phyloP scores from a whole-genome alignment of 2,113 vertebrate species.

The Forbesichthys papilliferus region DNA sequence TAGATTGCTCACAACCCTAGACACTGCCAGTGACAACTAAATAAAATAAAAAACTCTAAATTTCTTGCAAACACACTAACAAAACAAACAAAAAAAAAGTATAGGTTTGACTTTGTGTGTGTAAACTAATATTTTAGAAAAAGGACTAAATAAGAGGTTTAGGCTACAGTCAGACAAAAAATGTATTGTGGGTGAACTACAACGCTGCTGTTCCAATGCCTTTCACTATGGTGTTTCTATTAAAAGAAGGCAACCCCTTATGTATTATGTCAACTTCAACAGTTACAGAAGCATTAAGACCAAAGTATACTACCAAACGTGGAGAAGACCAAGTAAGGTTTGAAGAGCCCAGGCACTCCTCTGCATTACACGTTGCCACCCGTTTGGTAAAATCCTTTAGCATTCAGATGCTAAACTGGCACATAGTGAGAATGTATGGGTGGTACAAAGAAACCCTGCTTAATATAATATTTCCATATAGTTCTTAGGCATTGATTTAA shows the following conservation, averaged over 20 bases:
- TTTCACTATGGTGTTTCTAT: too few species aligned
- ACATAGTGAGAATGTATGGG: constrained; percentile 45
- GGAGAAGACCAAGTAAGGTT: too few species aligned
- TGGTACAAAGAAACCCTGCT: constrained; percentile 37
- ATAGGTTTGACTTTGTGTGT: neutral
- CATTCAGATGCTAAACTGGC: constrained; percentile 51
- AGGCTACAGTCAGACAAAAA: neutral
- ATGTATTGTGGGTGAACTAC: constrained; percentile 24
- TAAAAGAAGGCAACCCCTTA: neutral
- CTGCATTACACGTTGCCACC: too few species aligned
- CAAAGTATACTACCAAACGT: too few species aligned
- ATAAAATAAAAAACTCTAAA: constrained; percentile 3
- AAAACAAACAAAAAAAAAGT: neutral
- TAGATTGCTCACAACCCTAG: constrained; percentile 12
- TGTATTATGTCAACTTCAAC: constrained; percentile 21
- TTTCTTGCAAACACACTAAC: constrained; percentile 13
- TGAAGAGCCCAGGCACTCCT: too few species aligned
- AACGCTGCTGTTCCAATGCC: constrained; percentile 2
- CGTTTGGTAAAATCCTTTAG: too few species aligned
- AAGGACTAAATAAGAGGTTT: constrained; percentile 5
- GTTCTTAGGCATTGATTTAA: neutral
- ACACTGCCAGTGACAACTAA: constrained; percentile 12
- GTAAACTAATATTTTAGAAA: neutral
- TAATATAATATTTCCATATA: constrained; percentile 36
- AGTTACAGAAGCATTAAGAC: constrained; percentile 33